phyloP scores from a whole-genome alignment of 1,140 invertebrate species.

The Tachypleus tridentatus region DNA sequence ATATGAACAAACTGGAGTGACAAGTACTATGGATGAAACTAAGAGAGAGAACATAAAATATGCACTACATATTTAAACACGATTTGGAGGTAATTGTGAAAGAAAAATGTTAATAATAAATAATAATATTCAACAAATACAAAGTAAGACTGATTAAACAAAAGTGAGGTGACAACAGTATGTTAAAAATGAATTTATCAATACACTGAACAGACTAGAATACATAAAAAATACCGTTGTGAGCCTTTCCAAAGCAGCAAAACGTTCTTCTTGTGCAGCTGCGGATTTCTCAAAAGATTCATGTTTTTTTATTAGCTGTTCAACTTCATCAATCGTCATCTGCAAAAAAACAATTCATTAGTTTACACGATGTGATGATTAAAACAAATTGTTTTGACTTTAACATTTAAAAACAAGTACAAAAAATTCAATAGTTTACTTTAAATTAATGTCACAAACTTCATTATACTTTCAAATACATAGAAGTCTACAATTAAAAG shows the following conservation, averaged over 20 bases:
- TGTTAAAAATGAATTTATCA: too few species aligned
- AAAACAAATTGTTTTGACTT: constrained; percentile 1
- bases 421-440: constrained; percentile 13
- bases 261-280: constrained; percentile 94
- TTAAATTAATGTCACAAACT: background rate
- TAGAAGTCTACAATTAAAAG: background rate
- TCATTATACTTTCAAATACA: background rate
- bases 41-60: too few species aligned
- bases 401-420: background rate
- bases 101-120: too few species aligned
- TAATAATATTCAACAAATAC: too few species aligned
- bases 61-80: too few species aligned
- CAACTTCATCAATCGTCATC: constrained; percentile 94
- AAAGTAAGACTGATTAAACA: too few species aligned
- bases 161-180: too few species aligned
- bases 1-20: too few species aligned
- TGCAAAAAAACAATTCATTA: constrained; percentile 2
- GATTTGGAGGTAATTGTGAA: too few species aligned
- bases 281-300: constrained; percentile 99
- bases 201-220: too few species aligned
- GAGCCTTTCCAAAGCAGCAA: constrained; percentile 88
- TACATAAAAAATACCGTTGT: constrained; percentile 65
- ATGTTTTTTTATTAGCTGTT: constrained; percentile 97
- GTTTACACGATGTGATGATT: background rate
- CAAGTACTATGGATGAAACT: too few species aligned